phyloP scores from a whole-genome alignment of 2,797 vertebrate genomes.

The Tapera naevia region DNA sequence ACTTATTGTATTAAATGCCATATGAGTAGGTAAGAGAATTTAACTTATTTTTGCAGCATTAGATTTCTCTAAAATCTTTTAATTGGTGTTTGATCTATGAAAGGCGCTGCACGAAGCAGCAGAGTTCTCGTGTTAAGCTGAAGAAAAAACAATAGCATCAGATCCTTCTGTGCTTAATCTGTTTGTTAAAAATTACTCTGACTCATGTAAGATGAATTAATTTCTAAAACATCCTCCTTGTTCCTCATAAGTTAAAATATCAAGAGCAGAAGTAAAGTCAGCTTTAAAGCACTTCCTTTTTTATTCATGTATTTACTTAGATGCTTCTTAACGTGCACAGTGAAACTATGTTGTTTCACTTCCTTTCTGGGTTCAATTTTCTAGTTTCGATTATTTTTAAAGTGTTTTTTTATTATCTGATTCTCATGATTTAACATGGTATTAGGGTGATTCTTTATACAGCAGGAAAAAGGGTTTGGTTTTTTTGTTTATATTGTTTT shows the following conservation, averaged over 20 bases:
- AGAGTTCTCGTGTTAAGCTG: neutral
- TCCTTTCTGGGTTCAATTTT: neutral
- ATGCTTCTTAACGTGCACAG: neutral
- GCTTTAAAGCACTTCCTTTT: neutral
- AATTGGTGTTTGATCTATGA: neutral
- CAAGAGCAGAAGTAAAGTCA: neutral
- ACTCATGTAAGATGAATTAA: fast-evolving
- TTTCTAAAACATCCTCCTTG: neutral
- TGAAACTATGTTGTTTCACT: neutral
- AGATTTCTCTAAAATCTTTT: neutral
- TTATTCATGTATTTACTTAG: neutral
- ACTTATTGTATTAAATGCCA: neutral
- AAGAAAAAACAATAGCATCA: neutral
- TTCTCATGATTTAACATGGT: neutral
- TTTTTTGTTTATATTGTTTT: neutral
- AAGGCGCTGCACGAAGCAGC: neutral
- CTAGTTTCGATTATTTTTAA: neutral
- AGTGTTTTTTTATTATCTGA: neutral
- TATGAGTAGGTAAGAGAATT: neutral
- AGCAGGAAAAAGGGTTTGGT: neutral
- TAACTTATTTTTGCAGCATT: neutral
- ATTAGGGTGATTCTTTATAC: neutral
- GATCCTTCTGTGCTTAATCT: neutral
- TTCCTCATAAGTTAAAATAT: neutral
- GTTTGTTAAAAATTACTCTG: neutral